Evolutionary conservation across 2,888 invertebrate species (phyloP), one percentile per base, ranked within the genome.

Genomic region (Cephus pygmeus): DNA sequence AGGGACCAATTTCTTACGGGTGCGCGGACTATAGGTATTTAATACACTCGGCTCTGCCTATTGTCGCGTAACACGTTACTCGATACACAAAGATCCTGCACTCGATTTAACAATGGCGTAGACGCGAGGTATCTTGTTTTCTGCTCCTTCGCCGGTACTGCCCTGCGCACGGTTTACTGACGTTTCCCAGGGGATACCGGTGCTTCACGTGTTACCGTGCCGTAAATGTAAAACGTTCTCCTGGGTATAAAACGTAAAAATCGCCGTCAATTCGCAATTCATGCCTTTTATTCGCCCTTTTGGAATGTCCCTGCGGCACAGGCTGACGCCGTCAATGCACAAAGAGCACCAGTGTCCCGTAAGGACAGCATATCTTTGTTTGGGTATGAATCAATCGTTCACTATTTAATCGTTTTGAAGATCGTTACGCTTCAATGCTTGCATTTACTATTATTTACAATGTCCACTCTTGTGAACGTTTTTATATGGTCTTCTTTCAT

Each of bases 331-430:
- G 68, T 33, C 34, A 74, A 73, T 83, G 83, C 83, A 89, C 86
- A 88, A 89, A 86, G 87, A 83, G 81, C 83, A 76, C 83, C 89
- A 88, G 86, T 90, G 88, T 87, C 76, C 81, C 82, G 79, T 81
- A 56, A 56, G 23, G 56, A 56, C 56, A 56, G 56, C 56, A 56
- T 23, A 23, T 56, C 56, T 23, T 56, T 56, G 56, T 56, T 23
- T 56, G 56, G 56, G 9, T 56, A 56, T 56, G 56, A 56, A 23
- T 56, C 56, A 9, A 56, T 56, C 56, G 23, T 56, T 56, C 56
- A 56, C 56, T 56, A 56, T 56, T 56, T 56, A 56, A 56, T 56
- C 56, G 9, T 23, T 56, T 56, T 23, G 23, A 56, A 23, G 56
- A 56, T 23, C 56, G 56, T 56, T 56, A 56, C 23, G 56, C 56